Percentiles rank a stretch among this genome's conserved stretches.
Conservation (phyloP, 2,113 vertebrate genomes). For the Dolichotis patagonum region DNA sequence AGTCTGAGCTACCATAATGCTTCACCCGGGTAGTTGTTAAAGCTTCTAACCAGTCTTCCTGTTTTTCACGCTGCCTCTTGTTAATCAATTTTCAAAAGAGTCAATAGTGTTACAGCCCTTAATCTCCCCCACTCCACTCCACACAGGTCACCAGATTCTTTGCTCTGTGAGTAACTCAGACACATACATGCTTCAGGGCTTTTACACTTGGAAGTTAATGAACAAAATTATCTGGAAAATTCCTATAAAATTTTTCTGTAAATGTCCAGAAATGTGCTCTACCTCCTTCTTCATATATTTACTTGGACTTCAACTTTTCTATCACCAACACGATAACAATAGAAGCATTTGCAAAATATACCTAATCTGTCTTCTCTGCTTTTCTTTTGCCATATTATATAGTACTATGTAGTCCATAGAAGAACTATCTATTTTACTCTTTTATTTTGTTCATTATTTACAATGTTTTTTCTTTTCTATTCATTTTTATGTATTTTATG, state of each 20-base stretch:
- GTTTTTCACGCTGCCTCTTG: background rate
- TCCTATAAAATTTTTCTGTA: background rate
- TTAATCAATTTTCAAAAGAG: slow-evolving; percentile 13
- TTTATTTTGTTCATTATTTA: background rate
- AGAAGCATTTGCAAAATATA: background rate
- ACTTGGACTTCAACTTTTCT: background rate
- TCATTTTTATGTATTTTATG: background rate
- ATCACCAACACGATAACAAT: background rate
- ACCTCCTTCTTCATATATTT: background rate
- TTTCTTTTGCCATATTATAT: background rate
- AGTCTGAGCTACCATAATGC: background rate
- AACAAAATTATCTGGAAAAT: too few relatives aligned
- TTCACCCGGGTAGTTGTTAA: background rate
- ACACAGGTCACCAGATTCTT: background rate
- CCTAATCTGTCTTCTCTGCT: background rate
- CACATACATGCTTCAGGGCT: background rate
- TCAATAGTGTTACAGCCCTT: background rate
- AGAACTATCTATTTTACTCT: background rate
- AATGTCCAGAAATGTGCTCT: background rate
- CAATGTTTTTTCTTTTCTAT: background rate
- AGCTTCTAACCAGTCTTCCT: background rate
- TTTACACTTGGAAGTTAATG: background rate
- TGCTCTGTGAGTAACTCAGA: background rate
- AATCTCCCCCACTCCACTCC: background rate
- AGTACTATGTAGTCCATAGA: background rate